phyloP scores from a whole-genome alignment of 2,113 vertebrate genomes.

The Barbus barbus region DNA sequence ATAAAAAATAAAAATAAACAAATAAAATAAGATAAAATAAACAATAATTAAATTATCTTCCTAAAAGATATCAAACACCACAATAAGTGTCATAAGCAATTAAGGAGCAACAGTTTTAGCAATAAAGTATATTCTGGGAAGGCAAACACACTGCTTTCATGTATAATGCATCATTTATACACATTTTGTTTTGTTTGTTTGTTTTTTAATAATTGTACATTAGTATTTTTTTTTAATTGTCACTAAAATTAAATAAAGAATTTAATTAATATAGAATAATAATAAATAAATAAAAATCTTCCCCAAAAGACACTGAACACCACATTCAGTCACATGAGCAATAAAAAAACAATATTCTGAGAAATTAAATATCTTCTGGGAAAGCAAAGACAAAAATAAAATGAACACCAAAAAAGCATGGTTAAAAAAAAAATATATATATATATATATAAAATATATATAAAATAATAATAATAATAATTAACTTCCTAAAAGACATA shows the following conservation, averaged over 20 bases:
- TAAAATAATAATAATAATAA: too few species aligned
- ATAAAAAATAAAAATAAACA: too few species aligned
- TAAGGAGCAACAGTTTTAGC: background rate
- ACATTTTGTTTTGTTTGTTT: too few species aligned
- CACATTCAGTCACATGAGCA: background rate
- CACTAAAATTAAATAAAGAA: background rate
- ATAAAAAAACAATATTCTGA: background rate
- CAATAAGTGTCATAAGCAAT: too few species aligned
- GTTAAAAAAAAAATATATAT: too few species aligned
- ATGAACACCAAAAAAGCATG: too few species aligned
- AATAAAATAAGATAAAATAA: too few species aligned
- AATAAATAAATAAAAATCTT: background rate
- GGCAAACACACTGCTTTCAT: background rate
- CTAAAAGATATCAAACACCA: too few species aligned
- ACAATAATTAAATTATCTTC: too few species aligned
- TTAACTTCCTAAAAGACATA: too few species aligned
- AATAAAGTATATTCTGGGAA: background rate
- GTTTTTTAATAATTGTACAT: background rate
- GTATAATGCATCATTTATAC: background rate
- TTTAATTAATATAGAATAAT: background rate
- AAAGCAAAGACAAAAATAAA: slow-evolving; percentile 1
- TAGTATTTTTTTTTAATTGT: background rate
- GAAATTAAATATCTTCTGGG: background rate
- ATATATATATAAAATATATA: too few species aligned
- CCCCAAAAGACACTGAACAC: too few species aligned